phyloP scores from a whole-genome alignment of 2,113 vertebrate species.

The Garra rufa region DNA sequence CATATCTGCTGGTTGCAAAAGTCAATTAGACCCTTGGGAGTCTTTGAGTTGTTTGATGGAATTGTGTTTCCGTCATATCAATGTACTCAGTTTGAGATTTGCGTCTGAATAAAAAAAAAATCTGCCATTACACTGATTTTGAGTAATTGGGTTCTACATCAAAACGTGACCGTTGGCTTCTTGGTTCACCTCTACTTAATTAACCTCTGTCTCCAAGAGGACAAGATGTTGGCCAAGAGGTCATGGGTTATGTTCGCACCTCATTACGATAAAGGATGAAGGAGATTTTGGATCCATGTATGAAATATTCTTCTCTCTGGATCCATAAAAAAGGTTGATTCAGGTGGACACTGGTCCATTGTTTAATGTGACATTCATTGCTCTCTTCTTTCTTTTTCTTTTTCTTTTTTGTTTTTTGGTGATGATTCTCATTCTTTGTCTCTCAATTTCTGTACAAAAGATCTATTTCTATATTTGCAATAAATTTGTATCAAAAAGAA shows the following conservation, averaged over 20 bases:
- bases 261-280: neutral
- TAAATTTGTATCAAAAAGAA: conserved; percentile 58
- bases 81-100: neutral
- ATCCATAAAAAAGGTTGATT: neutral
- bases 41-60: neutral
- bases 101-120: neutral
- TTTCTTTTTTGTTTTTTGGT: conserved; percentile 8
- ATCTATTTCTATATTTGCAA: conserved; percentile 66
- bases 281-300: neutral
- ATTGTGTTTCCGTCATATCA: neutral
- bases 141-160: neutral
- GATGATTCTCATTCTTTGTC: conserved; percentile 47
- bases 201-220: neutral
- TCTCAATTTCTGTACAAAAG: conserved; percentile 61
- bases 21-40: neutral
- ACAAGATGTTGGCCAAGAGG: neutral
- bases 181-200: neutral
- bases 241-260: neutral
- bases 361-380: neutral
- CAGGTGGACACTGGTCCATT: neutral
- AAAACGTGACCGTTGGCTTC: neutral
- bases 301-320: conserved; percentile 3
- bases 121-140: neutral
- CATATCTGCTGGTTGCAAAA: neutral
- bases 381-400: neutral